Evolutionary conservation across 2,797 vertebrate species (phyloP), one percentile per base, ranked within the genome.

Genomic region (Squalus acanthias): DNA sequence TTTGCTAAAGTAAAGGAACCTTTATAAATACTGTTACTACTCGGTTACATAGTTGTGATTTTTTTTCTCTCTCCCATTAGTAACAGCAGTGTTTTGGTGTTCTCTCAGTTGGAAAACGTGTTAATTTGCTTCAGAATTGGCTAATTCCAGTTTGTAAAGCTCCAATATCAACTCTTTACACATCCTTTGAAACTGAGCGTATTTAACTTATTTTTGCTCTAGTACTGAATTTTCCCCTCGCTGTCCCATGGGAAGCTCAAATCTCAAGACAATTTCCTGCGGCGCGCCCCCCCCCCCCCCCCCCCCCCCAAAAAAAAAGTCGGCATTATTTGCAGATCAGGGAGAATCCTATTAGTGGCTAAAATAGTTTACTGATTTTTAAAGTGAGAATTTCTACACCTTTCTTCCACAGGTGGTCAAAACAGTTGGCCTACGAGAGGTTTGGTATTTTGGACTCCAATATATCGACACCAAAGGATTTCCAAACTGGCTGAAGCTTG

Each of bases 381-480:
- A 26, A 33, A 57, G 72, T 39, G 15, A 96, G 60, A 29, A 79
- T 60, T 74, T 69, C 13, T 92, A 6, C 46, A 0, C 24, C 0
- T 29, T 92, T 72, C n/a, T 97, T 96, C 96, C 70, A 85, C 97
- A 99, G 99, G 99, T 99, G 97, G 99, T 99, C 53, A 99, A 99
- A 98, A 99, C 99, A 46, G 98, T 99, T 13, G 99, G 99, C 39
- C 97, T 99, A 74, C 98, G 99, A 96, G 99, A 99, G 97, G 97
- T 99, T 63, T 99, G 99, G 99, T 99, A 99, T 98, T 99, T 99
- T 96, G 99, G 99, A 96, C 99, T 99, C 96, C 99, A 99, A 97
- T 99, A 99, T 46, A 97, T 98, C 96, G 99, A 99, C 96, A 98
- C 97, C 96, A 99, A 99, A 98, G 99, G 99, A 96, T 99, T 98